Evolutionary conservation across 2,113 vertebrate genomes (phyloP), one percentile per base, ranked within the genome.

Genomic region (Tenebrosternarchus preto): DNA sequence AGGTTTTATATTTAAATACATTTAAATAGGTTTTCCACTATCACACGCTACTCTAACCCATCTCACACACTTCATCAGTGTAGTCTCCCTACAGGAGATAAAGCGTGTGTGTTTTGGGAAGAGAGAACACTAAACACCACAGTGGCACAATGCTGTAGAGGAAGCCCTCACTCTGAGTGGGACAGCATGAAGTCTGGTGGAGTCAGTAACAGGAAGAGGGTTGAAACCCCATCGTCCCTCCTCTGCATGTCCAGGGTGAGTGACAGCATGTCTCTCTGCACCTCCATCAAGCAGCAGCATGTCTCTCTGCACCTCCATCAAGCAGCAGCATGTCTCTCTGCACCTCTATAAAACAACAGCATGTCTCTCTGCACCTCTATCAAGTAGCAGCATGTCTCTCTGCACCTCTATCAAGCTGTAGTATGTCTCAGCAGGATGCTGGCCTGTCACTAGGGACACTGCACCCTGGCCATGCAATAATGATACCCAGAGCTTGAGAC

Each of bases 201-300:
- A 59, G 31, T 9, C 9, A 59, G 8, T 36, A 25, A 70, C 43
- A 60, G 22, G 20, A 68, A 78, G 53, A 20, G 57, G 67, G 43
- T 64, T 27, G 22, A 68, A 27, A 17, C 31, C 76, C 64, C 25
- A 77, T 29, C 73, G n/a, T n/a, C 29, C 27, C 46, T 61, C 67
- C 12, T 77, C 29, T 55, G 4, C 56, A 33, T 29, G 74, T 84
- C 78, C 50, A 66, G 50, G 60, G 36, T 73, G 60, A 80, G 29
- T 57, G 78, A 84, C 59, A 46, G 60, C 17, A 8, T 5, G 5
- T 22, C 72, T 74, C 50, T 16, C 4, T n/a, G 6, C 33, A n/a
- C 79, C 33, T 36, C 33, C 6, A 36, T 36, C 33, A 6, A 36
- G 2, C 33, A 36, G 33, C 6, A 36, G 33, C 33, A 36, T 36